Base-by-base conservation (phyloP, 2,113 vertebrate species). In the Sylvicapra grimmia region DNA sequence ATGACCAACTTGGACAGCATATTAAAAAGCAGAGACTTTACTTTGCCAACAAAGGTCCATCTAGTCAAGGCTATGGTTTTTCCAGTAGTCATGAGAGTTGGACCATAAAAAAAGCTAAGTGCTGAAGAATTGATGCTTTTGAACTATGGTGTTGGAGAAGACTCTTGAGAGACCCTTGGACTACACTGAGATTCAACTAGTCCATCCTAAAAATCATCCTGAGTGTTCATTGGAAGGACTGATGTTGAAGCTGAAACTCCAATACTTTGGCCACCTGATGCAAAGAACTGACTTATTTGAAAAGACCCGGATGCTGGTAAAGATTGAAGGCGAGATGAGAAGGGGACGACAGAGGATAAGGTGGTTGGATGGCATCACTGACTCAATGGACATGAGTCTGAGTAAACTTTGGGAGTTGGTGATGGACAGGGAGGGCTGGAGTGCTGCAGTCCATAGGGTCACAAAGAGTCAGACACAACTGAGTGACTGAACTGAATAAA, bases 21-120 rank as follows among this genome's bases (percentile, higher is more conserved):
- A n/a, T 68, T 68, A n/a, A 68, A 68, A n/a, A 68, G 16, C 63
- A 68, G 16, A 68, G 16, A 68, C 16, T n/a, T n/a, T 68, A 19
- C 16, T 65, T 68, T 68, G 63, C 33, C 33, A n/a, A 19, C 8
- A n/a, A 68, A 68, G 0, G 16, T 68, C 8, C 0, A 0, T 68
- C 63, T 68, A n/a, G 8, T 68, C 63, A 68, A 68, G 33, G 8
- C 63, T 68, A n/a, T n/a, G 33, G 16, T 9, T 2, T 68, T n/a
- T n/a, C 63, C 33, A n/a, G 33, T 68, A 4, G 63, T 68, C 63
- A 68, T n/a, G 63, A n/a, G 8, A 68, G 16, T 68, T 68, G 63
- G 16, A 68, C 33, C 18, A 18, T 68, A 68, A 65, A 16, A 33
- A n/a, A 68, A 68, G 63, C 63, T n/a, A 33, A 68, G 8, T 9